Evolutionary conservation across 2,797 vertebrate species (phyloP).

Genomic region (Crocidura indochinensis): DNA sequence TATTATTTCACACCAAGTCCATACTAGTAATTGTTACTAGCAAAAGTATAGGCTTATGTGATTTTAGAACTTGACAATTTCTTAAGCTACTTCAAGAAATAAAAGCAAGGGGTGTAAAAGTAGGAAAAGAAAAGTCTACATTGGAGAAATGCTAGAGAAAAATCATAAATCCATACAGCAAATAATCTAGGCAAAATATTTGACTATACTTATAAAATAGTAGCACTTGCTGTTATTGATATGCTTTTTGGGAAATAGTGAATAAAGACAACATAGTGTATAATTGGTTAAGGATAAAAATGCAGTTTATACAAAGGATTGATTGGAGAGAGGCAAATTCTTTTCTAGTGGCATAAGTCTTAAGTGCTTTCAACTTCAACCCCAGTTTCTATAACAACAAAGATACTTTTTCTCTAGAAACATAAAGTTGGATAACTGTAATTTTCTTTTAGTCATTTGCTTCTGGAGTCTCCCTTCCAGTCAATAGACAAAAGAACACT

Average conservation of each 20-base stretch:
- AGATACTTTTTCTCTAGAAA: conserved; percentile 60
- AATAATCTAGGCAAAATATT: neutral
- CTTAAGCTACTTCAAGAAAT: neutral
- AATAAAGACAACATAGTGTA: neutral
- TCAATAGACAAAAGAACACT: conserved; percentile 71
- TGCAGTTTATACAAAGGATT: conserved; percentile 27
- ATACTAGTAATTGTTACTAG: neutral
- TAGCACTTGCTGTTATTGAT: neutral
- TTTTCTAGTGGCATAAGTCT: conserved; percentile 42
- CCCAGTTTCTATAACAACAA: conserved; percentile 62
- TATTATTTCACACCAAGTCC: neutral
- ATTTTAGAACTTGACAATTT: neutral
- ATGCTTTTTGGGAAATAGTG: neutral
- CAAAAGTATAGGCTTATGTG: neutral
- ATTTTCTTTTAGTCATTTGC: conserved; percentile 75
- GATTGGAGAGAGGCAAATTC: conserved; percentile 41
- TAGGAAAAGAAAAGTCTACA: neutral
- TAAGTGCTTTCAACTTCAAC: conserved; percentile 70
- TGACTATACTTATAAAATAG: neutral
- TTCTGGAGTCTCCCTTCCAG: conserved; percentile 55
- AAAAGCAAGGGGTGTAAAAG: rapidly evolving
- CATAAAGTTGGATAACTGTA: conserved; percentile 64
- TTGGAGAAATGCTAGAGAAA: neutral
- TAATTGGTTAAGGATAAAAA: neutral
- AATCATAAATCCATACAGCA: neutral